These are phyloP conservation scores for Villa cingulata DNA, from an alignment of 2,888 invertebrate species.

Conservation along the genomic window DNA sequence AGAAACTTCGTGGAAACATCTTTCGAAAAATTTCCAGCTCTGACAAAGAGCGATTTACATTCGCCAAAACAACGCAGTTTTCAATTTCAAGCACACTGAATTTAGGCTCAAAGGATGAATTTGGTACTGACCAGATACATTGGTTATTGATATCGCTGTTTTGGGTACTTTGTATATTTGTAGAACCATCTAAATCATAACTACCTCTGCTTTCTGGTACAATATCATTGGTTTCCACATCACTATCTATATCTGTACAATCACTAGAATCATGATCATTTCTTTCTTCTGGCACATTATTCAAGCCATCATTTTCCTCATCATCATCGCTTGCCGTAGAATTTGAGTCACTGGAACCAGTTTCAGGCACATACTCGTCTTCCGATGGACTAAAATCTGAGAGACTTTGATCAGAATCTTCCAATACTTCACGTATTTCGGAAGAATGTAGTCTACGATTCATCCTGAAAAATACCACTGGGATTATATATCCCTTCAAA, in stretches of 20 bases:
- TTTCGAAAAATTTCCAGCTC: background rate
- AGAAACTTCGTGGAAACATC: background rate
- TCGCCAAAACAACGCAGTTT: background rate
- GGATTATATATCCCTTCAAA: background rate
- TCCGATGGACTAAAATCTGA: background rate
- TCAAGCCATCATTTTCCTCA: background rate
- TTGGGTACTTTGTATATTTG: too few species aligned
- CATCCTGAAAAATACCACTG: background rate
- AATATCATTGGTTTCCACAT: background rate
- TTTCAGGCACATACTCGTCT: background rate
- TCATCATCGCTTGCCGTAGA: background rate
- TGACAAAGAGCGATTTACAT: background rate
- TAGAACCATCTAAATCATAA: too few species aligned
- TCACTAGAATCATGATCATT: background rate
- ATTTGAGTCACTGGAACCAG: background rate
- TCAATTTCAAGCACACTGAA: background rate
- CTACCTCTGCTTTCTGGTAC: background rate
- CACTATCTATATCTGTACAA: background rate
- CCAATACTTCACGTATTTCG: background rate
- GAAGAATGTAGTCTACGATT: background rate
- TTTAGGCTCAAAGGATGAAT: background rate
- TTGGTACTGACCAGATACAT: background rate
- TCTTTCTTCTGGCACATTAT: background rate
- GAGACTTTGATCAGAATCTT: background rate
- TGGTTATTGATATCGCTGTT: background rate